Percentiles rank a stretch among this genome's conserved stretches.
phyloP scores from a whole-genome alignment of 2,797 vertebrate species.

The Perodicticus potto region DNA sequence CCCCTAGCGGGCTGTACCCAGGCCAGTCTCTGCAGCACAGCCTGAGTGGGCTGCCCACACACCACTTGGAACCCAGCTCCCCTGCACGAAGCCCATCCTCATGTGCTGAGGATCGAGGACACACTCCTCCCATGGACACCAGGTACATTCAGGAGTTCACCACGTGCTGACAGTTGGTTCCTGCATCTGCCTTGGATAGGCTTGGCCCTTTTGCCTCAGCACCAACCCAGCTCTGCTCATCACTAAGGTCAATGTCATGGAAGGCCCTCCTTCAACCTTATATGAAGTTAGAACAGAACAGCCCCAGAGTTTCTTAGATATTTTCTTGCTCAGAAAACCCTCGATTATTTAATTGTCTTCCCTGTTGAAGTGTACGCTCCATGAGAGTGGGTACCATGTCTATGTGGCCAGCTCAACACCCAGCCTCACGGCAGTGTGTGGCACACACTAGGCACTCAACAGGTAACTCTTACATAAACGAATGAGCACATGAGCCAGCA shows the following conservation, averaged over 20 bases:
- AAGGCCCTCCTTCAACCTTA: background rate
- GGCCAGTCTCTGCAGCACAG: background rate
- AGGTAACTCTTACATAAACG: accelerated
- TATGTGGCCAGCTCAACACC: accelerated
- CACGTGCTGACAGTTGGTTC: background rate
- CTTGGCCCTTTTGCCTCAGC: background rate
- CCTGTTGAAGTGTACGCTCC: background rate
- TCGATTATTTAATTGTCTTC: background rate
- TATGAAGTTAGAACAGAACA: background rate
- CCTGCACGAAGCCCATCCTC: background rate
- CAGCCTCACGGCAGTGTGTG: accelerated
- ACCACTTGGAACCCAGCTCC: background rate
- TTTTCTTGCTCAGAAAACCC: background rate
- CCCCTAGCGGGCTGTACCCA: background rate
- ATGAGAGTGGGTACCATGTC: accelerated
- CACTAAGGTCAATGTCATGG: background rate
- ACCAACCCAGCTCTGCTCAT: background rate
- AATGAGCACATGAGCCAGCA: too few relatives aligned
- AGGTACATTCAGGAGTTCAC: accelerated
- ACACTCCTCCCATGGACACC: accelerated
- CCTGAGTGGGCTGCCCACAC: background rate
- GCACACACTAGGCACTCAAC: background rate
- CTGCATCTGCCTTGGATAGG: background rate
- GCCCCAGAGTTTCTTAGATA: background rate
- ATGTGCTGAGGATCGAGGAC: background rate